Percentiles rank a stretch among this genome's conserved stretches.
Conservation (phyloP, 2,888 invertebrate species). For the Chrysina gloriosa region DNA sequence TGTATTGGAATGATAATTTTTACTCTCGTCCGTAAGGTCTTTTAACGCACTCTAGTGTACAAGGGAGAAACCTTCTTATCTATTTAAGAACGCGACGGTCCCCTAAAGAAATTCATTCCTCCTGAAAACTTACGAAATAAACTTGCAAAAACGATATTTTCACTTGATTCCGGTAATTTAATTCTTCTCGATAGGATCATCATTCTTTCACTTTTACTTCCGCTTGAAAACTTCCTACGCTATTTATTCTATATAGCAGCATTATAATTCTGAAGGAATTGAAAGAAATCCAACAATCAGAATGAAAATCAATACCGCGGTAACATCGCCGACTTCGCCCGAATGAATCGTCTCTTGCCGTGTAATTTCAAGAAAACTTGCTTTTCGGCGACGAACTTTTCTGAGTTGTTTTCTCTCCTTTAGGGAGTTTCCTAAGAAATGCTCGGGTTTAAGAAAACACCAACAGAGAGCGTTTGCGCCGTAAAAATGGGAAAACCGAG, state of each 20-base stretch:
- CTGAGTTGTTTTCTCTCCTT: conserved; percentile 48
- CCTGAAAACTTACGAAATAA: conserved; percentile 44
- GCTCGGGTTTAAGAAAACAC: conserved; percentile 52
- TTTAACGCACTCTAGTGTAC: conserved; percentile 59
- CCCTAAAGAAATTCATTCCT: conserved; percentile 48
- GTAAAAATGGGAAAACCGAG: conserved; percentile 47
- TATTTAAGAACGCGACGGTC: conserved; percentile 53
- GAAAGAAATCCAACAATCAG: neutral
- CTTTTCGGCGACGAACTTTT: conserved; percentile 59
- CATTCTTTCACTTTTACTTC: neutral
- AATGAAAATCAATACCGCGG: conserved; percentile 36
- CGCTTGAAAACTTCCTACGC: neutral
- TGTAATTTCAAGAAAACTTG: conserved; percentile 50
- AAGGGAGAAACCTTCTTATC: conserved; percentile 57
- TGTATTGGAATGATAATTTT: conserved; percentile 6
- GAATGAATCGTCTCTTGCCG: conserved; percentile 49
- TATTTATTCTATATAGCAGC: neutral
- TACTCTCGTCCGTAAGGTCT: neutral
- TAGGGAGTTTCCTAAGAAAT: conserved; percentile 36
- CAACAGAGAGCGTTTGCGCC: conserved; percentile 58
- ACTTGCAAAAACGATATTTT: conserved; percentile 38
- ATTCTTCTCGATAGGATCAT: neutral
- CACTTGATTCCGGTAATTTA: neutral
- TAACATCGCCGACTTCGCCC: conserved; percentile 50
- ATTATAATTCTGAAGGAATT: neutral